phyloP scores from a whole-genome alignment of 2,888 invertebrate genomes.

The Melieria picta region DNA sequence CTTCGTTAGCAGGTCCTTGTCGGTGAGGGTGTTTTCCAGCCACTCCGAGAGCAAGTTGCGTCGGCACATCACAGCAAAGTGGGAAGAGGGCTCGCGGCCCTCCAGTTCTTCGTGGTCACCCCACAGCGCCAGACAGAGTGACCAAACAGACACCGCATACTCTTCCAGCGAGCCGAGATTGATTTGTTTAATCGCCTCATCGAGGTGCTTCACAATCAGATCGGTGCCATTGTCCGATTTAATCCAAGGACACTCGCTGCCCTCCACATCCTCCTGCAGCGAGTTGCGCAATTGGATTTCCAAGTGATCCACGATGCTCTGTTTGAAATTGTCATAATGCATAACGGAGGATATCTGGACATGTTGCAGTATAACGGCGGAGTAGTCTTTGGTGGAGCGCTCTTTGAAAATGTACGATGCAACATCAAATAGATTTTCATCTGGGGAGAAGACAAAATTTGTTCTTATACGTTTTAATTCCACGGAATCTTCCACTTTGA shows the following conservation, averaged over 20 bases:
- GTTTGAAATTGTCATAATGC: slow-evolving; percentile 62
- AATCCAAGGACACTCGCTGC: slow-evolving; percentile 65
- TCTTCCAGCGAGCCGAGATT: slow-evolving; percentile 53
- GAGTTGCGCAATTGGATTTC: slow-evolving; percentile 74
- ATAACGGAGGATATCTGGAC: slow-evolving; percentile 56
- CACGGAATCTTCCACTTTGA: neutral
- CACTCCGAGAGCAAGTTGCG: slow-evolving; percentile 74
- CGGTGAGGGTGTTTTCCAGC: slow-evolving; percentile 70
- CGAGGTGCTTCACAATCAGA: slow-evolving; percentile 71
- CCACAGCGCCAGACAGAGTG: slow-evolving; percentile 86
- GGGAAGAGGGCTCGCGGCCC: slow-evolving; percentile 62
- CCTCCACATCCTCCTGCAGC: slow-evolving; percentile 66
- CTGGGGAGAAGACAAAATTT: slow-evolving; percentile 26
- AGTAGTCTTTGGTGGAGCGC: slow-evolving; percentile 55
- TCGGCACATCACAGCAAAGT: slow-evolving; percentile 70
- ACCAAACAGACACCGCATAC: slow-evolving; percentile 73
- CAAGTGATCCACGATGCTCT: slow-evolving; percentile 72
- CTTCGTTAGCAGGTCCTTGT: slow-evolving; percentile 59
- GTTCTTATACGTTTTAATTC: neutral
- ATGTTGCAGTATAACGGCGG: slow-evolving; percentile 53
- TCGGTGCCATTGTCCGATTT: slow-evolving; percentile 55
- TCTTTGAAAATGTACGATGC: slow-evolving; percentile 50
- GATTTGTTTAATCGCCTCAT: slow-evolving; percentile 65
- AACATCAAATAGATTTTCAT: slow-evolving; percentile 43
- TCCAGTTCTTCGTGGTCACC: slow-evolving; percentile 75